phyloP scores from a whole-genome alignment of 23 tunicate genomes.

The Trididemnum nubilum region DNA sequence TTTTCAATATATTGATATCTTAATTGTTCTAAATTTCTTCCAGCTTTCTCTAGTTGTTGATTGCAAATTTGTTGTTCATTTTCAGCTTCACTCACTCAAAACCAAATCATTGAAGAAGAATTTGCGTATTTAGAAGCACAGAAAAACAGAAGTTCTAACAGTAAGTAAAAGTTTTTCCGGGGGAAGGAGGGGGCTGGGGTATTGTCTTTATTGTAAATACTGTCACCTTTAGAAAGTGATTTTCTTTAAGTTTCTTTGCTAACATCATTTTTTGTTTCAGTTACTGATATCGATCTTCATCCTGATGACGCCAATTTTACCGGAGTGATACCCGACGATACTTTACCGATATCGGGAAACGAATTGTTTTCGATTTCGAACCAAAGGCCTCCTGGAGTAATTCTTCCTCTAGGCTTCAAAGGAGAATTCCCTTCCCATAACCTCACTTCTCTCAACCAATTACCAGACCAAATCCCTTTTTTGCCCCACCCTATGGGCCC shows the following conservation, averaged over 20 bases:
- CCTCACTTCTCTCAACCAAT: not conserved
- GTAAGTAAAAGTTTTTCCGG: not conserved
- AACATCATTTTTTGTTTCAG: constrained; percentile 12
- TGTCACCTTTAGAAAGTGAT: too few relatives aligned
- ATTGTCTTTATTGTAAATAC: too few relatives aligned
- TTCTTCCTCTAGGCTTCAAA: constrained; percentile 2
- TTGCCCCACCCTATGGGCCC: not conserved
- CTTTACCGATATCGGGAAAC: not conserved
- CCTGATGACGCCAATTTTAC: constrained; percentile 50
- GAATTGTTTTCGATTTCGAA: not conserved
- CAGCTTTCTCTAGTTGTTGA: too few relatives aligned
- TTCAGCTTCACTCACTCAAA: not conserved
- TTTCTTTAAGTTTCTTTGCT: too few relatives aligned
- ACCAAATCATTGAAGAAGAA: not conserved
- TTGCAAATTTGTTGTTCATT: too few relatives aligned
- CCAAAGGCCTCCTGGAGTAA: not conserved
- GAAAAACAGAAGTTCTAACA: not conserved
- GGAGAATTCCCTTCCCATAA: not conserved
- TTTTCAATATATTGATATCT: too few relatives aligned
- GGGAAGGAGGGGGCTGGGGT: too few relatives aligned
- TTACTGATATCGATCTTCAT: constrained; percentile 15
- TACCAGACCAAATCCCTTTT: not conserved
- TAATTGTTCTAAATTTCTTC: too few relatives aligned
- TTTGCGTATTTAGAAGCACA: not conserved
- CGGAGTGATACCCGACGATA: constrained; percentile 14